Base-by-base conservation (phyloP, 2,888 invertebrate species). In the Pristionchus fissidentatus region DNA sequence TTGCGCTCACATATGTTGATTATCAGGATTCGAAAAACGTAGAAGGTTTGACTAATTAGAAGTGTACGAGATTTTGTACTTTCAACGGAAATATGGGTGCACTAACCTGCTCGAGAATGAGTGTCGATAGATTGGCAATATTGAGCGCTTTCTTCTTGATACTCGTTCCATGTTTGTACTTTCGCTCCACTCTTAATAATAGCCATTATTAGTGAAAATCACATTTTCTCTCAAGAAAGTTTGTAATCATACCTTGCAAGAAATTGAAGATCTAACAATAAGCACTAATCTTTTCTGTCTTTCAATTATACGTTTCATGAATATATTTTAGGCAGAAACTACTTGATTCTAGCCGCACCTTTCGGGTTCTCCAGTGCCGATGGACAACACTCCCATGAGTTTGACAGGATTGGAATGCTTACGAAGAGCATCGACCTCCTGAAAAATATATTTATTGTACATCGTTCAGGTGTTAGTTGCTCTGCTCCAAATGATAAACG, bases 351-450 rank as follows among this genome's bases (percentile, higher is more conserved):
- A n/a, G n/a, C n/a, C 66, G 22, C 15, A 77, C 75, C 75, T 46
- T 26, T 77, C 75, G 0, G 75, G 90, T 62, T 91, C 90, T 22
- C 91, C 91, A 19, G 91, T 91, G 83, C 91, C 91, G 66, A 91
- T 89, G 3, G 89, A 89, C 32, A 91, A 84, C 13, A 91, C 89
- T 32, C 90, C 89, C n/a, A 86, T 86, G 41, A 91, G 84, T 55
- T 85, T 84, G 55, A 89, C 83, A 26, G 88, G 86, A 77, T 90
- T 85, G 55, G 86, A 86, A 75, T 87, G 85, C 81, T 87, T 88
- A 10, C 86, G 83, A 75, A 89, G 90, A 43, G 83, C 85, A 84
- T 91, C 91, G 49, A 87, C 89, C 82, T 91, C 91, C 89, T 90
- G 78, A 32, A 85, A 15, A 19, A 5, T n/a, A 35, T n/a, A 10